Conservation (phyloP, 2,888 invertebrate genomes). For the Chrysotoxum bicinctum region DNA sequence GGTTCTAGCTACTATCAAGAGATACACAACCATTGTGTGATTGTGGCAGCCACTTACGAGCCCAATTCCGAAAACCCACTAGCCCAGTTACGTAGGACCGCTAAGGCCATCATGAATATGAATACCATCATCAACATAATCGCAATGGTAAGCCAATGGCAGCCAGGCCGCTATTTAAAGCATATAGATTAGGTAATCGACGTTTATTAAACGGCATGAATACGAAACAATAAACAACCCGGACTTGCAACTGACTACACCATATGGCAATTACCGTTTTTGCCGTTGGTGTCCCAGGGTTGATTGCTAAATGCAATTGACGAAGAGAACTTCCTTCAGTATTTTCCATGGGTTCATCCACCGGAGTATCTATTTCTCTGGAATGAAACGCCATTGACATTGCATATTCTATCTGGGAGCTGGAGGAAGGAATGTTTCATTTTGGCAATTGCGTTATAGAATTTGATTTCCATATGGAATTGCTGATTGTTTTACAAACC, state of each 20-base stretch:
- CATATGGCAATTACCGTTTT: conserved; percentile 30
- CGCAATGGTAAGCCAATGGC: conserved; percentile 9
- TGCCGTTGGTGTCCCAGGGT: conserved; percentile 19
- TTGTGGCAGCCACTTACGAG: neutral
- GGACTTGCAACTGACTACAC: conserved; percentile 27
- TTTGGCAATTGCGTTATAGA: conserved; percentile 57
- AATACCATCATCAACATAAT: conserved; percentile 32
- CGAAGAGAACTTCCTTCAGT: conserved; percentile 44
- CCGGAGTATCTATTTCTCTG: conserved; percentile 38
- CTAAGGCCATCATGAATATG: conserved; percentile 42
- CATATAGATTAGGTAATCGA: conserved; percentile 69
- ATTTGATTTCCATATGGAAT: conserved; percentile 19
- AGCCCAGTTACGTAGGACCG: conserved; percentile 54
- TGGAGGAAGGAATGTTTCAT: neutral
- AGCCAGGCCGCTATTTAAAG: conserved; percentile 30
- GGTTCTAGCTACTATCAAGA: neutral
- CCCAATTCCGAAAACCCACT: conserved; percentile 30
- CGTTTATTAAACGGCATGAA: conserved; percentile 70
- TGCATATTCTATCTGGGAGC: neutral
- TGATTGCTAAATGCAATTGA: conserved; percentile 55
- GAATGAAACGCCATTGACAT: conserved; percentile 40
- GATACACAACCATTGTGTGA: conserved; percentile 5
- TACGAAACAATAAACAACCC: conserved; percentile 64
- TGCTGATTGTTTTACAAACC: conserved; percentile 40
- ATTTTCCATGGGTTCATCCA: conserved; percentile 36